Percentiles rank a stretch among this genome's conserved stretches.
Evolutionary conservation across 2,113 vertebrate genomes (phyloP).

Genomic region (Panthera uncia): DNA sequence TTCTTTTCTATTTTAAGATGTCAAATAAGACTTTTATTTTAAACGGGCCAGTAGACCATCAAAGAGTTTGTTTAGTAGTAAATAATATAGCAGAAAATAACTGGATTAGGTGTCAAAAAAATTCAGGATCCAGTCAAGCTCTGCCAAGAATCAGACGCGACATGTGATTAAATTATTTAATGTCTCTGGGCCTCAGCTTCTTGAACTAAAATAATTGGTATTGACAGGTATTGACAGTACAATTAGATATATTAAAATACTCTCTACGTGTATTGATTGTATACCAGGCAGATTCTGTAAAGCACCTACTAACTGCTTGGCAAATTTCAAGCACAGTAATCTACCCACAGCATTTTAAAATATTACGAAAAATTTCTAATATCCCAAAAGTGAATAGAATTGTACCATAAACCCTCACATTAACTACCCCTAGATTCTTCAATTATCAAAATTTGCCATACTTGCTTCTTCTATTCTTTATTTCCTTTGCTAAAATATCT

Average conservation of each 20-base stretch:
- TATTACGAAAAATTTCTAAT: neutral
- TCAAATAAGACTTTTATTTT: slow-evolving; percentile 15
- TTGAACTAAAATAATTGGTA: neutral
- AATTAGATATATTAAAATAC: neutral
- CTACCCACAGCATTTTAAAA: neutral
- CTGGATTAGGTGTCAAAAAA: neutral
- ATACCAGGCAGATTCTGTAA: neutral
- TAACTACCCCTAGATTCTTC: neutral
- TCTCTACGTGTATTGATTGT: neutral
- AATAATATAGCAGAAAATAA: neutral
- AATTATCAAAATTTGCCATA: neutral
- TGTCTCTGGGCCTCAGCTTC: neutral
- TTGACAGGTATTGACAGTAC: neutral
- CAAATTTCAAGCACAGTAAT: neutral
- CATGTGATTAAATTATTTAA: neutral
- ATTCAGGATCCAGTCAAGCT: neutral
- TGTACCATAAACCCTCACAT: neutral
- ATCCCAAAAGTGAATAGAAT: neutral
- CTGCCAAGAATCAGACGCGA: neutral
- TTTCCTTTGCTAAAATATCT: slow-evolving; percentile 8
- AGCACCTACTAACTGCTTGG: neutral
- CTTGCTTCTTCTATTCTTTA: neutral
- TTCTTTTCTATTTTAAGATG: neutral
- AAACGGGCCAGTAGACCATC: neutral
- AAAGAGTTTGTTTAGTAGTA: neutral